Conservation (phyloP, 2,797 vertebrate species). For the Sphaeramia orbicularis region DNA sequence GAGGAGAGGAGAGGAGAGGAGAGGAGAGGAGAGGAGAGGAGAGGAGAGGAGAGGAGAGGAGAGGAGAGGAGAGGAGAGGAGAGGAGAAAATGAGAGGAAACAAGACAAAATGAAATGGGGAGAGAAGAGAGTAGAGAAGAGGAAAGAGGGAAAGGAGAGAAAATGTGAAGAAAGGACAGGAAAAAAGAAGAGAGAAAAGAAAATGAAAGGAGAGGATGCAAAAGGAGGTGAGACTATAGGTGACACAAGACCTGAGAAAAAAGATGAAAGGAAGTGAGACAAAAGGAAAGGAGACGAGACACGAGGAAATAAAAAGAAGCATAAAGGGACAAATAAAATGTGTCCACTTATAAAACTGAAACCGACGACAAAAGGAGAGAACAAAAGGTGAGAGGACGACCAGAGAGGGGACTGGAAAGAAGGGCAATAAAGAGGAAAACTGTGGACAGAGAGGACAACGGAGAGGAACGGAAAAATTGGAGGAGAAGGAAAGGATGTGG, state of each 20-base stretch:
- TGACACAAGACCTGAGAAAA: too few species aligned
- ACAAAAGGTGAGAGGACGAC: slow-evolving; percentile 9
- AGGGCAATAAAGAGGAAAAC: slow-evolving; percentile 38
- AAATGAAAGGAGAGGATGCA: too few species aligned
- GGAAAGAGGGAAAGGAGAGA: too few species aligned
- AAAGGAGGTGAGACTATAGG: too few species aligned
- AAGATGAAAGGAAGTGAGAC: background rate
- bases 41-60: too few species aligned
- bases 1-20: too few species aligned
- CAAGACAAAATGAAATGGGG: too few species aligned
- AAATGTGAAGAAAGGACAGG: too few species aligned
- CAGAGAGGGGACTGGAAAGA: slow-evolving; percentile 11
- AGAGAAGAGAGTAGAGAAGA: too few species aligned
- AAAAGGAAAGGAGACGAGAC: background rate
- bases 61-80: too few species aligned
- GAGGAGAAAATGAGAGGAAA: too few species aligned
- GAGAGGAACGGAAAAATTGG: slow-evolving; percentile 41
- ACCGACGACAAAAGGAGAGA: slow-evolving; percentile 1
- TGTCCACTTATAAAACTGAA: background rate
- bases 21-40: too few species aligned
- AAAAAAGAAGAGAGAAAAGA: background rate
- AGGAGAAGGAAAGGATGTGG: slow-evolving; percentile 50
- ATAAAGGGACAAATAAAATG: background rate
- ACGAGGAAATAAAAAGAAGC: background rate
- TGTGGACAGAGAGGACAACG: slow-evolving; percentile 31